Evolutionary conservation across 2,888 invertebrate genomes (phyloP), one percentile per base, ranked within the genome.

Genomic region (Anthophora plumipes): DNA sequence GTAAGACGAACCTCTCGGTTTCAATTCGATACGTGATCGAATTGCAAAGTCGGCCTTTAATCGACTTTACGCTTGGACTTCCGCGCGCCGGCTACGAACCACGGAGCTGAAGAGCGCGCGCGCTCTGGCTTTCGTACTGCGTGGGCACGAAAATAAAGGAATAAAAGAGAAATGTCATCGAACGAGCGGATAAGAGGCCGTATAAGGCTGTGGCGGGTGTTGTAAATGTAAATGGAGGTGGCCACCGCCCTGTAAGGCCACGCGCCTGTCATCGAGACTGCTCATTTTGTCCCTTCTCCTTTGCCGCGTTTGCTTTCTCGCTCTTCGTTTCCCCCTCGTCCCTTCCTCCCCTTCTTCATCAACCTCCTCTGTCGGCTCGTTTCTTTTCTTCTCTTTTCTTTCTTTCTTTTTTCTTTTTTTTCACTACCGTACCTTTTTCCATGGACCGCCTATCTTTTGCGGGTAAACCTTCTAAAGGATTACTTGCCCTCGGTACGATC

Each of bases 201-300:
- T 89, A 90, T 90, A 90, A 87, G 90, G 89, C 72, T 81, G 81
- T 80, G 85, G 89, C 86, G 86, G 86, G 85, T 76, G 89, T 88
- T 89, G 90, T 90, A 90, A 90, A 90, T 90, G 90, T 90, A 90
- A 90, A 90, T 89, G 88, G 89, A 87, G 82, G 82, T 77, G 86
- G 84, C 85, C 84, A 82, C 84, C 84, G 89, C 88, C 89, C 90
- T 86, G 90, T 90, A 90, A 89, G 90, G 89, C 87, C 86, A 90
- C 85, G 90, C 84, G 90, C 84, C 89, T 88, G 90, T 90, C 90
- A 90, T 90, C 90, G 88, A 82, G 82, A 82, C 69, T 77, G 76
- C 77, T 85, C 86, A 88, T 83, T 85, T 83, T 71, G 67, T 87
- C 77, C 72, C 77, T 71, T 48, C 67, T 43, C 60, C 63, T 17